A percentile compares a stretch with the other conserved stretches of the same genome.
Evolutionary conservation across 2,113 vertebrate species (phyloP).

Genomic region (Microcebus lehilahytsara): DNA sequence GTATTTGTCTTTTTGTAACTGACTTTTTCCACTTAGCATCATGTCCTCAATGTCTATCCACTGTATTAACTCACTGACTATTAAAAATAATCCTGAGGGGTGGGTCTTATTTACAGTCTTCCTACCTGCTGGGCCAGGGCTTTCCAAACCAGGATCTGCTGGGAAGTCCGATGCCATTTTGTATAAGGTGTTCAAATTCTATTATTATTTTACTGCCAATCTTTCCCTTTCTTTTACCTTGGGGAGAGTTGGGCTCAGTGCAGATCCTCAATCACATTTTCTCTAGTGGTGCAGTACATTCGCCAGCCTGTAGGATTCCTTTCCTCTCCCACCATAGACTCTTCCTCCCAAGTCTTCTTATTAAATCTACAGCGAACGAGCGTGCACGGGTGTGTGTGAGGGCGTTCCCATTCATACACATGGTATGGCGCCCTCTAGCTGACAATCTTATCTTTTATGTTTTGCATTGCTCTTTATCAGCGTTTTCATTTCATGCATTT

Average conservation of each 20-base stretch:
- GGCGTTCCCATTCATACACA: neutral
- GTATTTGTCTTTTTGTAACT: neutral
- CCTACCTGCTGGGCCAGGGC: fast-evolving
- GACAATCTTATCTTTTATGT: neutral
- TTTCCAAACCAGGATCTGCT: neutral
- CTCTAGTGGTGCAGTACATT: fast-evolving
- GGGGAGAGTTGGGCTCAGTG: too few species aligned
- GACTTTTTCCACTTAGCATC: neutral
- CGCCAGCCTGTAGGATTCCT: too few species aligned
- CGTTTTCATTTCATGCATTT: neutral
- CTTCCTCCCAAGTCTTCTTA: fast-evolving
- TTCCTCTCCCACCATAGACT: fast-evolving
- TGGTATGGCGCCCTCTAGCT: neutral
- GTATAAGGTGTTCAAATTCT: too few species aligned
- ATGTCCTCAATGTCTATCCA: too few species aligned
- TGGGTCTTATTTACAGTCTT: neutral
- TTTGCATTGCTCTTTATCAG: neutral
- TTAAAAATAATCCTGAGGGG: neutral
- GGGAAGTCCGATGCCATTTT: neutral
- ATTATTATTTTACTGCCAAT: neutral
- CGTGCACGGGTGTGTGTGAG: neutral
- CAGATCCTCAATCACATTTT: fast-evolving
- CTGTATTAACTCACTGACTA: neutral
- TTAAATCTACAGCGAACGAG: neutral
- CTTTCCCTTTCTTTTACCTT: neutral